Conservation (phyloP, 2,888 invertebrate species). For the Drosophila quinaria region DNA sequence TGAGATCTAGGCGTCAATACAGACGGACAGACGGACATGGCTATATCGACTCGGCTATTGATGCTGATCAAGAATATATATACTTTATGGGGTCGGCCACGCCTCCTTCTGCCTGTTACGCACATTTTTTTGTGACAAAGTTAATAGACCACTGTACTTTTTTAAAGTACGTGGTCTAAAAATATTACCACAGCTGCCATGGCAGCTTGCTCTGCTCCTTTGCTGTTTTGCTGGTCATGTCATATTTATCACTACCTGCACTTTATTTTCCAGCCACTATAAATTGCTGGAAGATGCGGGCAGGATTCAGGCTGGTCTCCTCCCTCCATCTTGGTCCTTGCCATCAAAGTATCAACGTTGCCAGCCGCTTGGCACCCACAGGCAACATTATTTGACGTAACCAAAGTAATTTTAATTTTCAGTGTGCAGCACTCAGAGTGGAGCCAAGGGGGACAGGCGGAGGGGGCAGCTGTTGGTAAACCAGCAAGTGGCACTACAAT, state of each 20-base stretch:
- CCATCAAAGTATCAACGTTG: constrained; percentile 46
- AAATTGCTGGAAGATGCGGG: constrained; percentile 61
- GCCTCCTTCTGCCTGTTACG: no score
- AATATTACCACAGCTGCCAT: constrained; percentile 47
- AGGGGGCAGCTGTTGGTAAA: constrained; percentile 21
- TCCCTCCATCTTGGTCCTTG: constrained; percentile 10
- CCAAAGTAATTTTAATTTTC: constrained; percentile 79
- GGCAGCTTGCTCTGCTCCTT: constrained; percentile 23
- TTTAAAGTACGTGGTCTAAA: no score
- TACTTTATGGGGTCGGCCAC: no score
- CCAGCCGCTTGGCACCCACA: constrained; percentile 57
- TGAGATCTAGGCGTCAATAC: no score
- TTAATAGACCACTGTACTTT: no score
- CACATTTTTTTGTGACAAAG: no score
- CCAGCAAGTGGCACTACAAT: constrained; percentile 75
- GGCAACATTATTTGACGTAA: constrained; percentile 79
- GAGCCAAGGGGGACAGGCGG: constrained; percentile 15
- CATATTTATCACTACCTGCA: constrained; percentile 77
- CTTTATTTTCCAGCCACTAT: constrained; percentile 70
- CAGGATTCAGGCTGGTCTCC: constrained; percentile 1
- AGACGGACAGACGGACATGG: no score
- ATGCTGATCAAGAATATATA: no score
- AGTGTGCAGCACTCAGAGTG: constrained; percentile 62
- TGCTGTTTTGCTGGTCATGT: constrained; percentile 59
- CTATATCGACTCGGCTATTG: no score